phyloP scores from a whole-genome alignment of 2,113 vertebrate genomes.

The Triplophysa rosa region DNA sequence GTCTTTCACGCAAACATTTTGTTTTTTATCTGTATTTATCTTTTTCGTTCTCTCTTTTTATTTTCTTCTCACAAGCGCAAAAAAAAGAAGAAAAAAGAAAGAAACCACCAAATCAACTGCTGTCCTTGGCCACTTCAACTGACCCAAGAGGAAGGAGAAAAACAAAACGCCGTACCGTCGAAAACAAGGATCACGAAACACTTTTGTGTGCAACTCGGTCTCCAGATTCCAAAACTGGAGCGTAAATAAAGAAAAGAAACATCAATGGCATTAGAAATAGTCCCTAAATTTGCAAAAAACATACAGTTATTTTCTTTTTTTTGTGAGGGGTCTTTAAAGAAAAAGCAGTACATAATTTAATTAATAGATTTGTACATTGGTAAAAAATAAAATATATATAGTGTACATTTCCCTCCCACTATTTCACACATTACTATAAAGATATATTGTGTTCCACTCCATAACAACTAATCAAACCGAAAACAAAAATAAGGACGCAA shows the following conservation, averaged over 20 bases:
- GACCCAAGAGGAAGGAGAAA: slow-evolving; percentile 49
- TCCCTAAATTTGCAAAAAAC: slow-evolving; percentile 69
- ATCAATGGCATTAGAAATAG: slow-evolving; percentile 75
- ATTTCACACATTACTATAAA: slow-evolving; percentile 78
- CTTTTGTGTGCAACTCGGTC: slow-evolving; percentile 56
- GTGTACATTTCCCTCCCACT: slow-evolving; percentile 65
- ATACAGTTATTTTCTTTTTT: slow-evolving; percentile 57
- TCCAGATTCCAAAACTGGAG: slow-evolving; percentile 61
- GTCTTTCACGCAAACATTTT: slow-evolving; percentile 57
- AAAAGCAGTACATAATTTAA: slow-evolving; percentile 79
- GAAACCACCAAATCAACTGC: slow-evolving; percentile 65
- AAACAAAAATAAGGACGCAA: slow-evolving; percentile 65
- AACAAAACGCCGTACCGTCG: slow-evolving; percentile 50
- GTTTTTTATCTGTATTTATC: slow-evolving; percentile 17
- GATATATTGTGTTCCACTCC: slow-evolving; percentile 77
- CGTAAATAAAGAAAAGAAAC: slow-evolving; percentile 71
- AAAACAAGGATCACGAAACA: slow-evolving; percentile 60
- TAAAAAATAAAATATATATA: slow-evolving; percentile 80
- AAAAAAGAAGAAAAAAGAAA: slow-evolving; percentile 33
- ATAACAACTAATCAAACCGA: slow-evolving; percentile 74
- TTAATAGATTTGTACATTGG: slow-evolving; percentile 79
- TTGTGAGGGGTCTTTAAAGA: slow-evolving; percentile 59
- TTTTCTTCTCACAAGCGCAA: slow-evolving; percentile 61
- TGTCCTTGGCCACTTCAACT: slow-evolving; percentile 63
- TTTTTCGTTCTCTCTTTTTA: slow-evolving; percentile 38